Base-by-base conservation (phyloP, 2,888 invertebrate genomes). In the Ommatoiulus sabulosus region DNA sequence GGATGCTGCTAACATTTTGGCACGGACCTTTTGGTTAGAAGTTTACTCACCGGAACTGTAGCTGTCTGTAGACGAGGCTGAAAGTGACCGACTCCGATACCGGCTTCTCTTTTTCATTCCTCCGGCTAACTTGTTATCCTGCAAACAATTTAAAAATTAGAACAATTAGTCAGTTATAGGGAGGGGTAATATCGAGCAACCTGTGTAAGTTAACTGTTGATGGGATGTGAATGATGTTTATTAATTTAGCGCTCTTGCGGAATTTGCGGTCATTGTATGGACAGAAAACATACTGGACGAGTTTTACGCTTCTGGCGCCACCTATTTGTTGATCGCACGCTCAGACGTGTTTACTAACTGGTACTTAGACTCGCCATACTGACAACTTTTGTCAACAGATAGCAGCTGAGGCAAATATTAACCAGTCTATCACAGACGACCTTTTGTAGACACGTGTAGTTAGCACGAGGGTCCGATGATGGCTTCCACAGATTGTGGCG, bases 11-110 rank as follows among this genome's bases (percentile, higher is more conserved):
- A 35, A 2, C 35, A 35, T 35, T 35, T 2, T 1, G 35, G 35
- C 35, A 35, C 0, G 2, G 35, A 35, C 35, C 35, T 35, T 35
- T 35, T 35, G 35, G 35, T 35, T 35, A 35, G 35, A 35, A 35
- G 35, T 35, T 35, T 86, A 52, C 93, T 93, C 94, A 96, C 96
- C 95, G 91, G 98, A 98, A 93, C 97, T 98, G 93, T 97, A 98
- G 43, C 98, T 98, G 93, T 98, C 98, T 88, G 97, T 97, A 63
- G 98, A 98, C 8, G 98, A 98, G 4, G 97, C 98, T 15, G 98
- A 98, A 44, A 98, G 94, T 0, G 98, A 98, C 90, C 98, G 95
- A 92, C 97, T 97, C 88, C 97, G 94, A 92, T 98, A 97, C 88
- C 97, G 94, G 91, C 96, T 97, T 20, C 97, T 95, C 92, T 97